Base-by-base conservation (phyloP, 1,140 invertebrate species). In the Drosophila saltans region DNA sequence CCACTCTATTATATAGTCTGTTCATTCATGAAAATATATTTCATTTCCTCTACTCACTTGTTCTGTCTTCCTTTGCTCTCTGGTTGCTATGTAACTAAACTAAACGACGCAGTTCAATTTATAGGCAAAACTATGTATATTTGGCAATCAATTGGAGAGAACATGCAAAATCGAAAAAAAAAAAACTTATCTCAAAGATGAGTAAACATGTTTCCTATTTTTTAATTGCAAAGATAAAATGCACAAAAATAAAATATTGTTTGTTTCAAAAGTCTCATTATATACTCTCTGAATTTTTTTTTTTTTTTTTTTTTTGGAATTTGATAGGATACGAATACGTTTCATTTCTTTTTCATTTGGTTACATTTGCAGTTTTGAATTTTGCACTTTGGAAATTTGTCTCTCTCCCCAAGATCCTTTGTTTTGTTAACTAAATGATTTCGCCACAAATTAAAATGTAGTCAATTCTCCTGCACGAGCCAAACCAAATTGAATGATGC, bases 361-460 rank as follows among this genome's bases (percentile, higher is more conserved):
- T 16, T 1, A 7, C 6, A 36, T 11, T 2, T 40, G 39, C 39
- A 40, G 39, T 40, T 40, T 11, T 0, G 10, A 40, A 40, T 11
- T 11, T 40, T 11, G 10, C 33, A 3, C 33, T 36, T 36, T 36
- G 16, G 16, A 16, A 16, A 16, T 16, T 16, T 16, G 16, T 16
- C 16, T 16, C 16, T 16, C 16, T 16, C 16, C 16, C 4, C 28
- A 5, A 7, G 1, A 36, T 36, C 33, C 33, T 36, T 36, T 7
- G 33, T 36, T 36, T 36, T 5, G 33, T 36, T 36, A 5, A 36
- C 1, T 7, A 36, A 36, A 4, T 36, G 33, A 36, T 1, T 40
- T 11, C 10, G 1, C 1, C 0, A 40, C 28, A 81, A 85, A 81
- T 81, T 78, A 65, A 52, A 58, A 64, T 68, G 58, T 81, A 81